These are phyloP conservation scores for Lycia hirtaria DNA, from an alignment of 2,888 invertebrate species.

Conservation along the genomic window DNA sequence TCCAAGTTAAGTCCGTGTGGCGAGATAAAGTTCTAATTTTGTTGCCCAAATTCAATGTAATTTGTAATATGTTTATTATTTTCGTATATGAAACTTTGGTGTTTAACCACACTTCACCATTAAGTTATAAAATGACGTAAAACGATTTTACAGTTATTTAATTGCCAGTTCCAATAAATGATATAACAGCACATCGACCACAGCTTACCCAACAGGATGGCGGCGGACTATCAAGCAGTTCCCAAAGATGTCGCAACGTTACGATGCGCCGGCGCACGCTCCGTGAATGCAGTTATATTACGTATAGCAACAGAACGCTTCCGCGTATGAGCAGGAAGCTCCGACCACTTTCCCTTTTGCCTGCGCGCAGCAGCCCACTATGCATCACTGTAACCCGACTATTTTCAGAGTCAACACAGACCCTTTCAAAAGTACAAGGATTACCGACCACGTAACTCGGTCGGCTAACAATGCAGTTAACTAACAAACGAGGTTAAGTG, in stretches of 20 bases:
- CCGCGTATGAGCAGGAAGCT: constrained; percentile 82
- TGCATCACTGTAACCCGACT: constrained; percentile 72
- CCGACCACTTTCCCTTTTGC: constrained; percentile 83
- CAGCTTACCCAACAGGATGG: constrained; percentile 7
- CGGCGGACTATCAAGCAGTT: constrained; percentile 4
- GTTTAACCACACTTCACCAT: no score
- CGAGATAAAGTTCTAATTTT: no score
- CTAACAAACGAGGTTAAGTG: constrained; percentile 80
- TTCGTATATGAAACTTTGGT: no score
- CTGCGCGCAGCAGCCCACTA: constrained; percentile 80
- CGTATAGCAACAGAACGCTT: constrained; percentile 74
- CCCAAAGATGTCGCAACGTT: constrained; percentile 38
- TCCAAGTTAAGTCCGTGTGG: no score
- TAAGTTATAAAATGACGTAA: no score
- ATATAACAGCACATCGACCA: background rate
- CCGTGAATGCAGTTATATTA: constrained; percentile 69
- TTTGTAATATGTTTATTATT: no score
- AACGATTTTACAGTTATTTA: background rate
- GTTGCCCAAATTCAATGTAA: no score
- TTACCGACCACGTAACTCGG: constrained; percentile 48
- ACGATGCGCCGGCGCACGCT: constrained; percentile 46
- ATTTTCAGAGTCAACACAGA: constrained; percentile 45
- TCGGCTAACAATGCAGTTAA: constrained; percentile 75
- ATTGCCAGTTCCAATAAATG: background rate
- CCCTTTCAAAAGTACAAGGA: constrained; percentile 30